Base-by-base conservation (phyloP, 2,888 invertebrate species). In the Nowickia ferox region DNA sequence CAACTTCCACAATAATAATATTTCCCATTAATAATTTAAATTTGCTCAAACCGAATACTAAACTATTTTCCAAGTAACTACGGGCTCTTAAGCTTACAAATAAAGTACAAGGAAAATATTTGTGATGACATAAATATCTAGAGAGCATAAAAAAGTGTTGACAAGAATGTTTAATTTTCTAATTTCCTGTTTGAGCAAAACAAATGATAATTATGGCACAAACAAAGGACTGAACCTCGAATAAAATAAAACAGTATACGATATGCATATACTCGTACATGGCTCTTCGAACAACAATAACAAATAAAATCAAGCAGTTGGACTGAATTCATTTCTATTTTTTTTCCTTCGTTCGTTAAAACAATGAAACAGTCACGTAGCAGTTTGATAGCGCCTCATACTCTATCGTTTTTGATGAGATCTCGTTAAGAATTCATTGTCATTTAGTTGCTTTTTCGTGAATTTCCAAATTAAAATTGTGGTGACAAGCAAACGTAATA, bases 321-420 rank as follows among this genome's bases (percentile, higher is more conserved):
- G 59, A 53, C 63, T 65, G 63, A 55, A 57, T 48, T 42, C 22
- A 42, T 8, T 38, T 59, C 55, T 61, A 46, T 48, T 30, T 38
- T 51, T 55, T 68, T 61, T 48, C 44, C 55, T 46, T 76, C 63
- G 63, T 81, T 80, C 22, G 72, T 48, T 74, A 66, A 66, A 42
- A 75, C 59, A 81, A 81, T 69, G 87, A 84, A 87, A 78, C 84
- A 85, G 88, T 88, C 88, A 88, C 88, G 88, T 88, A 88, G 81
- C 85, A 85, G 87, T 87, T 88, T 86, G 81, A 80, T 87, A 87
- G 87, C 87, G 88, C 87, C 87, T 84, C 76, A 72, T 86, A 79
- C 76, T 66, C 81, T 51, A 76, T 68, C 79, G 74, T 77, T 55
- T 86, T 79, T 86, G 83, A 86, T 76, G 76, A 80, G 79, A 86